phyloP scores from a whole-genome alignment of 2,113 vertebrate species.

The Notarius quadriscutis region DNA sequence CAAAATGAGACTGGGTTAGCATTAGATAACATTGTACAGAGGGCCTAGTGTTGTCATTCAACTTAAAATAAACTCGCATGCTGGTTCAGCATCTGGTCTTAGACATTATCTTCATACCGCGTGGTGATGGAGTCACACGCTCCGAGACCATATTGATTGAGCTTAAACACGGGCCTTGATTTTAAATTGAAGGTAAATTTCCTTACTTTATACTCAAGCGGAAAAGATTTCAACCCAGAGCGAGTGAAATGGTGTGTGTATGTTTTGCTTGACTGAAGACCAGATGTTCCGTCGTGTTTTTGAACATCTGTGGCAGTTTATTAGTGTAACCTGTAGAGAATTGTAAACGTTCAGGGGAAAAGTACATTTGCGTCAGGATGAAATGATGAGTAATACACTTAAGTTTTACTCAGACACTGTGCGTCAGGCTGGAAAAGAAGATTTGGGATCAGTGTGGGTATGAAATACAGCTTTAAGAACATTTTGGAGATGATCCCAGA shows the following conservation, averaged over 20 bases:
- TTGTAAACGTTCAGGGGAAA: not conserved
- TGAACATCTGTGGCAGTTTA: not conserved
- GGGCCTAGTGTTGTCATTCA: no score
- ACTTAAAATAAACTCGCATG: no score
- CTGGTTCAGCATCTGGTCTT: not conserved
- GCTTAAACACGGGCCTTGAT: not conserved
- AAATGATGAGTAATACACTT: not conserved
- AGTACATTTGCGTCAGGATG: not conserved
- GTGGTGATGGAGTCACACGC: not conserved
- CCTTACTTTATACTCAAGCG: not conserved
- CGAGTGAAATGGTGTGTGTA: not conserved
- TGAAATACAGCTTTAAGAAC: not conserved
- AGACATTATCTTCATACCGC: not conserved
- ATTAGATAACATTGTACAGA: not conserved
- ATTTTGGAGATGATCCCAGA: not conserved
- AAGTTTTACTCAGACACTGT: not conserved
- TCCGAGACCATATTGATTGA: not conserved
- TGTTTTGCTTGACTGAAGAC: not conserved
- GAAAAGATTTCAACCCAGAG: not conserved
- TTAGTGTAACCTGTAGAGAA: not conserved
- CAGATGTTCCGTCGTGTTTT: not conserved
- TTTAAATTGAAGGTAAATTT: not conserved
- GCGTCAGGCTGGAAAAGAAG: not conserved
- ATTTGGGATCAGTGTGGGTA: not conserved
- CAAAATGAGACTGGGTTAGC: no score